phyloP scores from a whole-genome alignment of 2,888 invertebrate genomes.

The Dryobotodes eremita region DNA sequence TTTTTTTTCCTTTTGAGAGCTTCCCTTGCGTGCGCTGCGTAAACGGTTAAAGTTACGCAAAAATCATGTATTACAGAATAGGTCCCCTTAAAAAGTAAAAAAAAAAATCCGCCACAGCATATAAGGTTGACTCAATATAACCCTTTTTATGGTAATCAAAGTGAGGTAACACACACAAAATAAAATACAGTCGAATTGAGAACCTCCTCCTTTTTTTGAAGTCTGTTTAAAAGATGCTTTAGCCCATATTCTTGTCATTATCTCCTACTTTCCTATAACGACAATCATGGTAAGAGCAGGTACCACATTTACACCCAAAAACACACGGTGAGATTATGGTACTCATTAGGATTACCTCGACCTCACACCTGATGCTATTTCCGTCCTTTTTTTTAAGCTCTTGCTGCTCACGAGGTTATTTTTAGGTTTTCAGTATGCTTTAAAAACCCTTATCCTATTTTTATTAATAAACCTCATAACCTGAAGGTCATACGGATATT shows the following conservation, averaged over 20 bases:
- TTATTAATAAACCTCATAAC: slow-evolving; percentile 5
- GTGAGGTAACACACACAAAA: too few species aligned
- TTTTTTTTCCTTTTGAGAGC: too few species aligned
- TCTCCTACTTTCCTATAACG: neutral
- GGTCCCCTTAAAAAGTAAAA: too few species aligned
- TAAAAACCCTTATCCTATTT: slow-evolving; percentile 12
- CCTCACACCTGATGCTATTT: slow-evolving; percentile 43
- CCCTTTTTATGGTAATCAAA: too few species aligned
- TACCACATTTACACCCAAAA: slow-evolving; percentile 10
- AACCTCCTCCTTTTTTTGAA: too few species aligned
- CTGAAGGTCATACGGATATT: neutral
- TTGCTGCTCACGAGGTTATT: slow-evolving; percentile 13
- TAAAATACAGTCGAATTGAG: too few species aligned
- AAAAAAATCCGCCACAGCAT: too few species aligned
- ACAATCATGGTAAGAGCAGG: neutral
- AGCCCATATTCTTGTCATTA: neutral
- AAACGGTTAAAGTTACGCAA: too few species aligned
- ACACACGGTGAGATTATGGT: slow-evolving; percentile 38
- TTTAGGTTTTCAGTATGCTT: slow-evolving; percentile 13
- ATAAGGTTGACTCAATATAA: too few species aligned
- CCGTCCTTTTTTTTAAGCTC: slow-evolving; percentile 23
- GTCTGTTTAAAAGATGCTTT: neutral
- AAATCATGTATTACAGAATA: too few species aligned
- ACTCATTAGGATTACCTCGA: slow-evolving; percentile 46
- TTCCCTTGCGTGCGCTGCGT: too few species aligned